Percentiles rank a stretch among this genome's conserved stretches.
Evolutionary conservation across 2,888 invertebrate genomes (phyloP).

Genomic region (Pachydiplax longipennis): DNA sequence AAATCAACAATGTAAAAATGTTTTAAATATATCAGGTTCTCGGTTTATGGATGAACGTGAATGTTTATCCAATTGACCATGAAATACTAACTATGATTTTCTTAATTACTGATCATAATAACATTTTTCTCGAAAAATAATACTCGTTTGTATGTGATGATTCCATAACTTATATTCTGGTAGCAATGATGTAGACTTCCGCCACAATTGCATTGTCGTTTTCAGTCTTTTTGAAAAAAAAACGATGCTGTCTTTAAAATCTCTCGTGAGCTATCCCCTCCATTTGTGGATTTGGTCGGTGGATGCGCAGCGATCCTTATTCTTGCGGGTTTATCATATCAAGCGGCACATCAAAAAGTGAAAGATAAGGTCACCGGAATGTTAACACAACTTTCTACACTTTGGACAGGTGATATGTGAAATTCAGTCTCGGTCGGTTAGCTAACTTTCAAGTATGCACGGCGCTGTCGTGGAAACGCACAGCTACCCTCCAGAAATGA

Average conservation of each 20-base stretch:
- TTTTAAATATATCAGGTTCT: too few species aligned
- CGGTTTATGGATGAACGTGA: too few species aligned
- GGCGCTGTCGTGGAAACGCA: not conserved
- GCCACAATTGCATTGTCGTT: too few species aligned
- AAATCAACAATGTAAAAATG: too few species aligned
- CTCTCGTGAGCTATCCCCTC: not conserved
- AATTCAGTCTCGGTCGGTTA: not conserved
- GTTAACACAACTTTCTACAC: not conserved
- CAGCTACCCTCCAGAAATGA: not conserved
- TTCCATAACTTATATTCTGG: too few species aligned
- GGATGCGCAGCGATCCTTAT: not conserved
- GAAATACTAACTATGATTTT: too few species aligned
- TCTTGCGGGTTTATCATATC: not conserved
- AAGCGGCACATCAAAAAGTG: not conserved
- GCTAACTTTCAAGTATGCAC: not conserved
- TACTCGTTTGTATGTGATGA: too few species aligned
- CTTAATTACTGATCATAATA: too few species aligned
- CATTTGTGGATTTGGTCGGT: not conserved
- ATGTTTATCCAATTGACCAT: too few species aligned
- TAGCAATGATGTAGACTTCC: too few species aligned
- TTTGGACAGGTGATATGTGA: not conserved
- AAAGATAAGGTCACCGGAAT: not conserved
- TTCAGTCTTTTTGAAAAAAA: not conserved
- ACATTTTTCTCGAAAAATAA: too few species aligned
- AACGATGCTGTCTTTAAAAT: not conserved